Evolutionary conservation across 2,113 vertebrate genomes (phyloP).

Genomic region (Serinus canaria): DNA sequence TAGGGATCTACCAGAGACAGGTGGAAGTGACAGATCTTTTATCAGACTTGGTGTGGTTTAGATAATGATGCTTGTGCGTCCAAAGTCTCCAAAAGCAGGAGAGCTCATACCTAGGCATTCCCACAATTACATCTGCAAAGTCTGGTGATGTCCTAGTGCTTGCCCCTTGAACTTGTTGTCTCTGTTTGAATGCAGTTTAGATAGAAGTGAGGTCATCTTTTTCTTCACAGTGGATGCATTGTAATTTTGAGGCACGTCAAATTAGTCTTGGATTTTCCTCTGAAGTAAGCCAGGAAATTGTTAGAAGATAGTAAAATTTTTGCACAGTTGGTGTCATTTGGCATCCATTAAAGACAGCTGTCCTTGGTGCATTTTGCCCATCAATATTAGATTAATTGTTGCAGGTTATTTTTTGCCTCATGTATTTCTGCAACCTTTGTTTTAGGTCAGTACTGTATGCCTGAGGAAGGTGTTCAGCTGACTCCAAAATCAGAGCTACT

Average conservation of each 20-base stretch:
- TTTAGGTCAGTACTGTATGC: constrained; percentile 98
- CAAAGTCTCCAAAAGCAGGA: not conserved
- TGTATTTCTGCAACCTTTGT: not conserved
- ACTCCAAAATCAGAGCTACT: constrained; percentile 88
- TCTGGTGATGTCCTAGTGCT: not conserved
- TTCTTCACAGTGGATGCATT: not conserved
- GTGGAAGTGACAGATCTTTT: not conserved
- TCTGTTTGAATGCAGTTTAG: not conserved
- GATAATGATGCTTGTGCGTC: not conserved
- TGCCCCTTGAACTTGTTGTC: not conserved
- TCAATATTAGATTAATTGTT: not conserved
- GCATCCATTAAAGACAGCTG: not conserved
- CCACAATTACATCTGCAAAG: fast-evolving
- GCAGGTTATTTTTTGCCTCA: not conserved
- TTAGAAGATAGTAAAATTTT: not conserved
- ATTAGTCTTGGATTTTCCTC: not conserved
- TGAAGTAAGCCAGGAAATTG: not conserved
- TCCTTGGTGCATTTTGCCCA: not conserved
- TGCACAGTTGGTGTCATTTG: not conserved
- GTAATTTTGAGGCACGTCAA: not conserved
- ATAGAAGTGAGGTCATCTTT: not conserved
- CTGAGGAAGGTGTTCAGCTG: constrained; percentile 90
- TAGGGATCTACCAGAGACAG: not conserved
- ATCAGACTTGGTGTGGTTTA: not conserved
- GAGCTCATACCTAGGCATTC: not conserved